Conservation (phyloP, 2,797 vertebrate genomes). For the Steatocranus sp. region DNA sequence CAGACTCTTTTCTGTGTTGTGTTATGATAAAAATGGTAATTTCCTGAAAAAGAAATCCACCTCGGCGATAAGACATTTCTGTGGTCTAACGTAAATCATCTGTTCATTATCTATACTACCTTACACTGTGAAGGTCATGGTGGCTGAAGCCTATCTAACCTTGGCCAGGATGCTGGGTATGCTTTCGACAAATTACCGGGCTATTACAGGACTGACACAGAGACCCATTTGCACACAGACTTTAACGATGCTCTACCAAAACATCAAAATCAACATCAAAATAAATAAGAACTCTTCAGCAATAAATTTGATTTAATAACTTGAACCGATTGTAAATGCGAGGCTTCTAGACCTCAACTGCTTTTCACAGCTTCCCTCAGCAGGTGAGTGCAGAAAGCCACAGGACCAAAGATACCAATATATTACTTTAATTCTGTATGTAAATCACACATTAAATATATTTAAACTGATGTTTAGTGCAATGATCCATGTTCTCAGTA, state of each 20-base stretch:
- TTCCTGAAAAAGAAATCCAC: neutral
- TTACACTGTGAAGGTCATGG: neutral
- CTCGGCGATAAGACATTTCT: neutral
- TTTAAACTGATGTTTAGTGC: neutral
- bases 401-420: neutral
- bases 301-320: neutral
- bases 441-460: neutral
- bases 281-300: neutral
- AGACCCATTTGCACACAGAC: neutral
- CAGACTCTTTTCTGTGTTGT: neutral
- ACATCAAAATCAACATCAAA: neutral
- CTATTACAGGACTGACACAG: neutral
- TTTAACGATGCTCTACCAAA: neutral
- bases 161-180: neutral
- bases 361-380: neutral
- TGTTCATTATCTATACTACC: neutral
- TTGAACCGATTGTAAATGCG: neutral
- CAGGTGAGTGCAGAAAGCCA: neutral
- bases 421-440: neutral
- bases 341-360: neutral
- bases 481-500: neutral
- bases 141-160: neutral
- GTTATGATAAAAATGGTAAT: neutral
- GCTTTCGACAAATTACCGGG: neutral
- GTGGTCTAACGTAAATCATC: neutral